Evolutionary conservation across 1,140 invertebrate genomes (phyloP), one percentile per base, ranked within the genome.

Genomic region (Trichonephila inaurata): DNA sequence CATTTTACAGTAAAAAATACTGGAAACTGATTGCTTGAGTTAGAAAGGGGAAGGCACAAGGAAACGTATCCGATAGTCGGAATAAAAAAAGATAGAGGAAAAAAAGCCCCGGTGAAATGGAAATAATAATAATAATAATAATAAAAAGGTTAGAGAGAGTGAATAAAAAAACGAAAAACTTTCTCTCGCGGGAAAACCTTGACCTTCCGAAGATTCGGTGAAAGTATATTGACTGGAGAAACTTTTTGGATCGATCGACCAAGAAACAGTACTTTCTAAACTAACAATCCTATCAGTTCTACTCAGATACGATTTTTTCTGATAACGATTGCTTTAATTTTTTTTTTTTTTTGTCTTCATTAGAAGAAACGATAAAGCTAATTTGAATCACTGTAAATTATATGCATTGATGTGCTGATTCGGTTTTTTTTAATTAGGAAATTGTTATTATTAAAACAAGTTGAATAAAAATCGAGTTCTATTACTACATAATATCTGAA

Each of bases 141-240:
- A 28, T 28, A 62, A 62, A 62, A 62, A 62, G 19, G 61, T 62
- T 62, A 18, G 61, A 18, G 16, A 21, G 61, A 21, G 10, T 33
- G 24, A 33, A 51, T 51, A 51, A 51, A 51, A 60, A 85, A 60
- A 24, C 8, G 18, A 28, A 18, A 85, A 85, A 60, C 51, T 28
- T 12, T 58, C 24, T 61, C 51, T 28, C 7, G 51, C 51, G 8
- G 44, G 82, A 21, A 85, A 61, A 60, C 82, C 82, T 85, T 85
- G 82, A 85, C 82, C 82, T 85, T 85, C 69, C 33, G 24, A 85
- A 85, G 82, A 16, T 44, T 85, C 19, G 58, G 58, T 33, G 82
- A 85, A 85, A 85, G 82, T 60, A 85, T 61, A 85, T 61, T 85
- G 82, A 85, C 82, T 85, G 51, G 82, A 58, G 82, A 85, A 85